Evolutionary conservation across 2,888 invertebrate genomes (phyloP).

Genomic region (Platypus cylindrus): DNA sequence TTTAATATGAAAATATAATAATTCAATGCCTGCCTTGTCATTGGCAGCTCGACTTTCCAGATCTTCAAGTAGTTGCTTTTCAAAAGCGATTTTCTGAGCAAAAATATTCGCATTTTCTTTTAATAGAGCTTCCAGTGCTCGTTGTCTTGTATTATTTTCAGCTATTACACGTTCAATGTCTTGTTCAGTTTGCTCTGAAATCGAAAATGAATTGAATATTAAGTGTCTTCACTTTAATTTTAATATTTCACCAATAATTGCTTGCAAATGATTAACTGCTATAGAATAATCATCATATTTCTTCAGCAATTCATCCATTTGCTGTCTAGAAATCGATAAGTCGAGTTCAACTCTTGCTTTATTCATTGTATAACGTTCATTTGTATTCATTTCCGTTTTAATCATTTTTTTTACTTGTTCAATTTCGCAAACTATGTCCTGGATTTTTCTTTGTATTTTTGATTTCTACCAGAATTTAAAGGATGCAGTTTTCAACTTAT

Average conservation of each 20-base stretch:
- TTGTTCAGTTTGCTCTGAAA: constrained; percentile 43
- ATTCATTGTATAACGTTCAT: constrained; percentile 49
- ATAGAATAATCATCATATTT: constrained; percentile 40
- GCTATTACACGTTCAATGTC: constrained; percentile 43
- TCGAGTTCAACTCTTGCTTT: constrained; percentile 47
- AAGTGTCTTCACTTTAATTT: neutral
- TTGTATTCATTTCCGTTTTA: constrained; percentile 51
- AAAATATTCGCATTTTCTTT: constrained; percentile 40
- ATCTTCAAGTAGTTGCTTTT: constrained; percentile 37
- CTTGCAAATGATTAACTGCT: constrained; percentile 42
- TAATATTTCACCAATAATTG: constrained; percentile 32
- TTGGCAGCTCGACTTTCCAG: constrained; percentile 17
- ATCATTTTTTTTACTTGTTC: constrained; percentile 54
- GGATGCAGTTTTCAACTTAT: no score
- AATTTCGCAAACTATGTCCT: constrained; percentile 37
- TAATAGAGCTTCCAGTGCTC: constrained; percentile 10
- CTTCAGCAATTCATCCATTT: constrained; percentile 40
- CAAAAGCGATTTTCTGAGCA: constrained; percentile 44
- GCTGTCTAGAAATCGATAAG: constrained; percentile 35
- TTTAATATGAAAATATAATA: neutral
- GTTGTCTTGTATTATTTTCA: constrained; percentile 19
- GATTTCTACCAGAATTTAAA: constrained; percentile 9
- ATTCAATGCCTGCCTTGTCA: constrained; percentile 10
- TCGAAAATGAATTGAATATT: neutral
- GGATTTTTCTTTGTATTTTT: constrained; percentile 35